Evolutionary conservation across 2,888 invertebrate species (phyloP), one percentile per base, ranked within the genome.

Genomic region (Cryptocephalus moraei): DNA sequence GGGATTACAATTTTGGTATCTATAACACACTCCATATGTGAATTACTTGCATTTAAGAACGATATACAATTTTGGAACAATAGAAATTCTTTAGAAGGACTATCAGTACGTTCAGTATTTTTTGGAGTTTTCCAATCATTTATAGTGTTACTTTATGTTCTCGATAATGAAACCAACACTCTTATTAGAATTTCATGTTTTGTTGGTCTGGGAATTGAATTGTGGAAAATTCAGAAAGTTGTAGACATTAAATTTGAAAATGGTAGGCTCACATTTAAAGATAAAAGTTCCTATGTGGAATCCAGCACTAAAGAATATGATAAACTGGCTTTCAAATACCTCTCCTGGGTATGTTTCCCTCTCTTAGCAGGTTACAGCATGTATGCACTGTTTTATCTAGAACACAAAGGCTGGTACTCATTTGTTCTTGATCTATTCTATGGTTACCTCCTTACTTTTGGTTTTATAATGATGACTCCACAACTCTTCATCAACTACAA

Each of bases 401-500:
- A 99, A 69, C 97, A 99, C 72, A 94, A 91, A 69, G 95, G 99
- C 58, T 99, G 97, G 97, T 99, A 99, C 70, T 97, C 96, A 9
- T 99, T 93, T 76, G 80, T 95, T 34, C 79, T 99, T 32, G 89
- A 87, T 66, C 91, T 99, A 88, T 79, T 97, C 51, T 99, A 99
- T 72, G 97, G 99, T 46, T 99, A 95, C 72, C 77, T 99, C 48
- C 76, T 99, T 49, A 99, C 96, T 1, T 99, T 99, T 70, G 95
- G 99, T 51, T 99, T 99, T 69, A 99, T 99, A 48, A 94, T 97
- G 91, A 99, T 99, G 97, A 99, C 97, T n/a, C 99, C 99, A 8
- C 99, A 99, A 72, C 74, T 99, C 52, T 99, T 99, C 68, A 99
- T 99, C 60, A 99, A 99, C 75, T 99, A 99, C 74, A 99, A 99